Percentiles rank a stretch among this genome's conserved stretches.
Conservation (phyloP, 92 coral and sea anemone species). For the Epizoanthus scotinus region DNA sequence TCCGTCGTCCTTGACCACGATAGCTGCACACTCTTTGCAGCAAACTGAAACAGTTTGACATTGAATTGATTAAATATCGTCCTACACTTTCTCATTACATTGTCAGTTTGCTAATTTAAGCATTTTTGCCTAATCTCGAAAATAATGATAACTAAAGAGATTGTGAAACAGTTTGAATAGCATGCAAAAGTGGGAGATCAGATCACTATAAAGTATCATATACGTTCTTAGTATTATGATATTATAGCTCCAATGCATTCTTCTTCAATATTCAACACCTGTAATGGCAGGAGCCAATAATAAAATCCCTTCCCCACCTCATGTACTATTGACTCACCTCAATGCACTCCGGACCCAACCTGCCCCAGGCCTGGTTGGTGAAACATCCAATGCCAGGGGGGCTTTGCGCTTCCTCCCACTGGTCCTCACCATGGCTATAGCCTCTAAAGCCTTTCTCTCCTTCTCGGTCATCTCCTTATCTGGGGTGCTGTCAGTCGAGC, state of each 20-base stretch:
- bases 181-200: too few species aligned
- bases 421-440: constrained; percentile 86
- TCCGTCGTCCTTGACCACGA: constrained; percentile 90
- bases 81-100: not conserved
- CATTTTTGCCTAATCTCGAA: not conserved
- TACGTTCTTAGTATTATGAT: too few species aligned
- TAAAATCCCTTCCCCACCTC: not conserved
- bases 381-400: constrained; percentile 80
- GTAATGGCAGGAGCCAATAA: not conserved
- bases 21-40: constrained; percentile 87
- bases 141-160: not conserved
- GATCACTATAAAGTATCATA: too few species aligned
- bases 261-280: too few species aligned
- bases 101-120: not conserved
- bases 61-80: not conserved
- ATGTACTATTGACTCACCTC: constrained; percentile 52
- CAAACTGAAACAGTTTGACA: constrained; percentile 54
- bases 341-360: constrained; percentile 98
- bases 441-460: constrained; percentile 79
- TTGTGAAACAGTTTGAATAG: too few species aligned
- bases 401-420: constrained; percentile 98
- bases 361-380: constrained; percentile 81
- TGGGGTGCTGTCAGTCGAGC: constrained; percentile 50
- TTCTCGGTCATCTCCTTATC: constrained; percentile 72
- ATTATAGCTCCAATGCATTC: too few species aligned